A percentile compares a stretch with the other conserved stretches of the same genome.
phyloP scores from a whole-genome alignment of 2,888 invertebrate species.

The Dinocampus coccinellae region DNA sequence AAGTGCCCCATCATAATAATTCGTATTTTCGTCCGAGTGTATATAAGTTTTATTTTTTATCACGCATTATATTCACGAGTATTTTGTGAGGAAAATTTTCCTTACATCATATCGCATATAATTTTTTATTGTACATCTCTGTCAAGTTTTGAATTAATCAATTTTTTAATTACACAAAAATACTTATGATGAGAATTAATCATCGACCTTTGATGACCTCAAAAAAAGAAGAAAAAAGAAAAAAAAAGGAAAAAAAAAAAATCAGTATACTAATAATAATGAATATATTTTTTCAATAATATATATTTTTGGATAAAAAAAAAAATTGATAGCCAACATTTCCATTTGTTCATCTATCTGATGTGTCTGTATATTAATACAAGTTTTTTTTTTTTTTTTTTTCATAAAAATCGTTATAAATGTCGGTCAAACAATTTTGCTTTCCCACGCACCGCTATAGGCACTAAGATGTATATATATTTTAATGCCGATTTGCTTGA shows the following conservation, averaged over 20 bases:
- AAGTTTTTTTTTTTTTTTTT: neutral
- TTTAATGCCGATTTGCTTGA: conserved; percentile 31
- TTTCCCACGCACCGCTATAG: conserved; percentile 25
- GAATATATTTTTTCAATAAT: too few relatives aligned
- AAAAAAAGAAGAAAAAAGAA: too few relatives aligned
- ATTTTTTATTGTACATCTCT: too few relatives aligned
- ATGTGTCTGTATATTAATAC: neutral
- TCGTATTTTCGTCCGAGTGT: neutral
- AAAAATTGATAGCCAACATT: neutral
- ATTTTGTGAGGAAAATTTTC: too few relatives aligned
- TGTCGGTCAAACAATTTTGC: neutral
- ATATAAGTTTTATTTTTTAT: neutral
- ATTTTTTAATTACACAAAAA: too few relatives aligned
- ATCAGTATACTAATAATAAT: too few relatives aligned
- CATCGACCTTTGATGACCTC: neutral
- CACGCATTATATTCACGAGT: too few relatives aligned
- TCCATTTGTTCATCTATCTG: neutral
- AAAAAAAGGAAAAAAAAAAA: too few relatives aligned
- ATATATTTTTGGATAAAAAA: too few relatives aligned
- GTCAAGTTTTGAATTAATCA: too few relatives aligned
- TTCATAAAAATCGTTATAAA: neutral
- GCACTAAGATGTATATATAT: neutral
- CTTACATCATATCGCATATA: too few relatives aligned
- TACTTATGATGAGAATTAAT: neutral
- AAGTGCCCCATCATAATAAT: neutral